Percentiles rank a stretch among this genome's conserved stretches.
Evolutionary conservation across 2,797 vertebrate genomes (phyloP).

Genomic region (Pempheris klunzingeri): DNA sequence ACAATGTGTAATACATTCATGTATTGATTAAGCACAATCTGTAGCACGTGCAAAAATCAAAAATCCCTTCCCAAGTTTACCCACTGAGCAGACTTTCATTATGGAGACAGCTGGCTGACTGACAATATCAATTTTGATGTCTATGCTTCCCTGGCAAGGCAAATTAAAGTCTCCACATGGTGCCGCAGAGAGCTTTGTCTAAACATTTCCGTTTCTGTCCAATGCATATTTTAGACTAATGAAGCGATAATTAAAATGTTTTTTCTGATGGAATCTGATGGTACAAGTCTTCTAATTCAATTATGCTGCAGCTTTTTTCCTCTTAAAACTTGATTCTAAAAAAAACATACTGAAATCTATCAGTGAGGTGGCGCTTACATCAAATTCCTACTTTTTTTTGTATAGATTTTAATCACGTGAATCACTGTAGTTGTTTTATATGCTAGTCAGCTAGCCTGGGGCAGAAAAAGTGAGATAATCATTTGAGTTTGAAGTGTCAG

Average conservation of each 20-base stretch:
- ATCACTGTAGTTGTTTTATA: neutral
- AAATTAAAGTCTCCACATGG: constrained; percentile 12
- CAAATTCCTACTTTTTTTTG: neutral
- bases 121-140: constrained; percentile 15
- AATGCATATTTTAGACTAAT: constrained; percentile 5
- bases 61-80: neutral
- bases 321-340: too few species aligned
- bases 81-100: constrained; percentile 29
- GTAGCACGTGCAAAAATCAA: neutral
- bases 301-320: neutral
- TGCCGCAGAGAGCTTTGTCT: constrained; percentile 13
- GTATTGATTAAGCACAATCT: neutral
- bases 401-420: neutral
- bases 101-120: constrained; percentile 31
- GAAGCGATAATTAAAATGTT: constrained; percentile 2
- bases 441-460: neutral
- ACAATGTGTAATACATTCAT: constrained; percentile 5
- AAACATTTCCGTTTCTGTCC: neutral
- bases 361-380: neutral
- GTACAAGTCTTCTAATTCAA: neutral
- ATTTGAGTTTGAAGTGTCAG: neutral
- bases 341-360: neutral
- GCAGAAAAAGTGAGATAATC: neutral
- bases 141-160: neutral
- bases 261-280: constrained; percentile 2